Evolutionary conservation across 2,797 vertebrate genomes (phyloP).

Genomic region (Malacoctenus gilli): DNA sequence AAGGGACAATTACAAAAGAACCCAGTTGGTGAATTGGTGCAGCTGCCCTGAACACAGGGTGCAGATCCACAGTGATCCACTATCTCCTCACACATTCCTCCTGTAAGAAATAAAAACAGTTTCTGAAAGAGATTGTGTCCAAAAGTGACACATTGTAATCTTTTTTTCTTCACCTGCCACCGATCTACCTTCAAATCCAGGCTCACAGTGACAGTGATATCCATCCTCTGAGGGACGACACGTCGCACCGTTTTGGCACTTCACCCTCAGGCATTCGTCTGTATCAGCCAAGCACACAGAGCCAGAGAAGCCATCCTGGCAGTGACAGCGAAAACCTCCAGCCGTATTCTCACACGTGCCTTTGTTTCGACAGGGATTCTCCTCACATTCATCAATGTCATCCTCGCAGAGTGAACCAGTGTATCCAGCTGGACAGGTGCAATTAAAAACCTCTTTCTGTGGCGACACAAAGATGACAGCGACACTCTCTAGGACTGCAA

Average conservation of each 20-base stretch:
- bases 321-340: constrained; percentile 79
- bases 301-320: constrained; percentile 73
- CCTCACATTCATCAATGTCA: constrained; percentile 79
- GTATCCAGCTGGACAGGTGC: constrained; percentile 75
- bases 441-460: constrained; percentile 77
- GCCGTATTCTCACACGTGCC: constrained; percentile 78
- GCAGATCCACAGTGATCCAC: constrained; percentile 76
- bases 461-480: constrained; percentile 81
- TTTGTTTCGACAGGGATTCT: constrained; percentile 73
- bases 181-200: constrained; percentile 79
- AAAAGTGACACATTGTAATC: not conserved
- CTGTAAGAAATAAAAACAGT: constrained; percentile 55
- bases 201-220: constrained; percentile 73
- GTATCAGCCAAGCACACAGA: constrained; percentile 66
- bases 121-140: not conserved
- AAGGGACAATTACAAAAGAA: constrained; percentile 81
- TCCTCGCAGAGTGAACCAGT: constrained; percentile 74
- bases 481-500: constrained; percentile 75
- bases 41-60: constrained; percentile 78
- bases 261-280: constrained; percentile 75
- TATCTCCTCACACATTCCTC: constrained; percentile 70
- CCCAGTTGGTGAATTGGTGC: constrained; percentile 72
- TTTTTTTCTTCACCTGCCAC: not conserved
- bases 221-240: constrained; percentile 70
- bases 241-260: constrained; percentile 78